A percentile compares a stretch with the other conserved stretches of the same genome.
phyloP scores from a whole-genome alignment of 1,140 invertebrate genomes.

The Drosophila guanche region DNA sequence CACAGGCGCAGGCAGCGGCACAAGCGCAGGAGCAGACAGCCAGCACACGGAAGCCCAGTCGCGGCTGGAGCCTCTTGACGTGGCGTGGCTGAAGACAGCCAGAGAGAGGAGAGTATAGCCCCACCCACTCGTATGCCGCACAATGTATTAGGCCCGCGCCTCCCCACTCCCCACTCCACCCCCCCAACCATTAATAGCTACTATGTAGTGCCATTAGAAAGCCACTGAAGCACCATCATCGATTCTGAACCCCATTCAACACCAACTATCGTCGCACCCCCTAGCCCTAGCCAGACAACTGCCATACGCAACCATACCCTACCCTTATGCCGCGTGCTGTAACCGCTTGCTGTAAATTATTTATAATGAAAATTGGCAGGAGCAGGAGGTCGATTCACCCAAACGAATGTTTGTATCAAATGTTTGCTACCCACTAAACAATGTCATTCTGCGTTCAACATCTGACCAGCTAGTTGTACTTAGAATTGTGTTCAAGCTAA shows the following conservation, averaged over 20 bases:
- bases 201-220: conserved; percentile 78
- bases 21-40: conserved; percentile 31
- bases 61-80: conserved; percentile 76
- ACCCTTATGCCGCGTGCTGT: conserved; percentile 21
- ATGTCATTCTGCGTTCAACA: conserved; percentile 53
- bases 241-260: conserved; percentile 33
- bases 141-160: conserved; percentile 77
- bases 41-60: conserved; percentile 62
- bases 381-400: conserved; percentile 28
- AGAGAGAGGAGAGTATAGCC: background rate
- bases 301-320: conserved; percentile 48
- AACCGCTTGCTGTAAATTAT: conserved; percentile 51
- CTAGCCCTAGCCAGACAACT: conserved; percentile 42
- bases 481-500: conserved; percentile 63
- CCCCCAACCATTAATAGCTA: conserved; percentile 67
- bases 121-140: conserved; percentile 47
- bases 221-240: conserved; percentile 17
- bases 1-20: conserved; percentile 17
- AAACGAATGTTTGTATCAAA: conserved; percentile 80
- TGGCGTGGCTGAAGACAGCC: conserved; percentile 65
- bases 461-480: conserved; percentile 62
- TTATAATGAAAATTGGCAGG: conserved; percentile 23
- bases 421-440: conserved; percentile 54
- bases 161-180: background rate
- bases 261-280: conserved; percentile 18